Base-by-base conservation (phyloP, 2,888 invertebrate species). In the Amiota communis region DNA sequence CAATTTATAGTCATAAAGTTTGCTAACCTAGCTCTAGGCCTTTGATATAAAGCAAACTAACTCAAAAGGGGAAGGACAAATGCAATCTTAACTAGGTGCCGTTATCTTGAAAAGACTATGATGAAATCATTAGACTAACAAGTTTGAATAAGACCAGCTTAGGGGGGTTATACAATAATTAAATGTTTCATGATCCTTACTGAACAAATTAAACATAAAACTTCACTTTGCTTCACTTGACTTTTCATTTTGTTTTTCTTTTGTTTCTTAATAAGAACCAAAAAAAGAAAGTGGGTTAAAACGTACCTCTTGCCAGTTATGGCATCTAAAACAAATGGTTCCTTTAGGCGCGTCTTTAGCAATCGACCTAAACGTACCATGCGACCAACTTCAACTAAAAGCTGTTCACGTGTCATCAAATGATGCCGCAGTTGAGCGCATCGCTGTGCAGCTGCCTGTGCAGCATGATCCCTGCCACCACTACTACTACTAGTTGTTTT, bases 311-410 rank as follows among this genome's bases (percentile, higher is more conserved):
- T 88, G 78, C 86, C 87, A 2, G 88, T 88, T 57, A 79, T 79
- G 3, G 88, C 88, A 78, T 89, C 88, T 78, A 90, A 81, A 59
- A 89, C 78, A 72, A 93, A 90, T n/a, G 93, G 92, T 80, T 94
- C 94, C 82, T 92, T 92, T 63, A 94, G 89, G 65, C 94, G 90
- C 59, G 93, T 93, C 87, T 93, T 92, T 72, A 94, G 88, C 76
- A 94, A 89, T 74, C 93, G 90, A n/a, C 94, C 94, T 68, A 94
- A 89, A 67, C 94, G 90, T 71, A 94, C 93, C 92, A 94, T 94
- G 71, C 94, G 91, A 65, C 94, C 94, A 73, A 94, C 93, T 89
- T 94, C 94, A 65, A 93, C 91, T 79, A 94, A 89, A 48, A 94
- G 90, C 76, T 92, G 91, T 87, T 94, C 94, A 70, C 94, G 90